Evolutionary conservation across 2,888 invertebrate genomes (phyloP).

Genomic region (Synanthedon tipuliformis): DNA sequence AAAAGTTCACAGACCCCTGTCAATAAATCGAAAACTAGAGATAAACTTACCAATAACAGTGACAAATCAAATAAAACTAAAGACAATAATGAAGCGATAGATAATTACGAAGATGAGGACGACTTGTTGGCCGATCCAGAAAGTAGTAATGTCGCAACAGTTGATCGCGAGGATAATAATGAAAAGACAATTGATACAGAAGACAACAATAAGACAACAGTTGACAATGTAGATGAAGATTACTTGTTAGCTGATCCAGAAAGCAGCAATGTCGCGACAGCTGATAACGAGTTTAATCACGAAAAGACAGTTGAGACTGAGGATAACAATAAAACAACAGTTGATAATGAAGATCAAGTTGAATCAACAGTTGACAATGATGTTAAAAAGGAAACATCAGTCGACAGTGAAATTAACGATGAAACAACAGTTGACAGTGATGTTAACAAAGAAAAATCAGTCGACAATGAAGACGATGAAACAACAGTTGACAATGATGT

Average conservation of each 20-base stretch:
- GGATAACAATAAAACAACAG: not conserved
- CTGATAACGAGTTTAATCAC: not conserved
- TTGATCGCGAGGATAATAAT: too few species aligned
- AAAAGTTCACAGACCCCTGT: too few species aligned
- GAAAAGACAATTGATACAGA: not conserved
- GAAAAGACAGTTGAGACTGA: not conserved
- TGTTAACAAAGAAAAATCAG: slow-evolving; percentile 3
- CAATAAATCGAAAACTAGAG: not conserved
- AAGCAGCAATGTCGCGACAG: not conserved
- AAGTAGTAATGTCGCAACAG: too few species aligned
- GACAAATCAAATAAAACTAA: slow-evolving; percentile 5
- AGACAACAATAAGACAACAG: not conserved
- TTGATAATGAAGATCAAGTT: not conserved
- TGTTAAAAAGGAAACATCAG: slow-evolving; percentile 19
- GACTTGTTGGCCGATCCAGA: too few species aligned
- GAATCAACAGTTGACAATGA: not conserved
- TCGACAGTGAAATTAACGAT: not conserved
- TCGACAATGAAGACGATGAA: not conserved
- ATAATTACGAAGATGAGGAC: not conserved
- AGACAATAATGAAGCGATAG: not conserved
- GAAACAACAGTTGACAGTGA: slow-evolving; percentile 1
- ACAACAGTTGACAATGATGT: slow-evolving; percentile 29
- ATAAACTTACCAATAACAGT: slow-evolving; percentile 5
- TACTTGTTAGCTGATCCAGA: too few species aligned
- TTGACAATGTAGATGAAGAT: not conserved